Conservation (phyloP, 2,113 vertebrate species). For the Myrmecobius fasciatus region DNA sequence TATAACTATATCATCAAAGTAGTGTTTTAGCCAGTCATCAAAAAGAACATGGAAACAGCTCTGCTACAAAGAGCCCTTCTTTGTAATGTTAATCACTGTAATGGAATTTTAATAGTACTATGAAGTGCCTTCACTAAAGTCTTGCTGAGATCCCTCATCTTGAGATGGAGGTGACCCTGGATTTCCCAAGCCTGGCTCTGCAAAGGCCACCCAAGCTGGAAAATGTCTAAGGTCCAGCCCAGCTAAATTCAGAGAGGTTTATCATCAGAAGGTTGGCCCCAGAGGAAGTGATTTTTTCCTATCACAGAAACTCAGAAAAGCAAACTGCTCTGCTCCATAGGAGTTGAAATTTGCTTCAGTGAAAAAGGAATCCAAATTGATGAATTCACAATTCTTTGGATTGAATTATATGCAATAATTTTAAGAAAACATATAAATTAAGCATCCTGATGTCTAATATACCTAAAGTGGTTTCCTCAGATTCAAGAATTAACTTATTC, state of each 20-base stretch:
- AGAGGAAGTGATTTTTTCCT: neutral
- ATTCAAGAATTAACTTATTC: neutral
- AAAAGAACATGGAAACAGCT: neutral
- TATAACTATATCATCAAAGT: neutral
- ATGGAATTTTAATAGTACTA: conserved; percentile 2
- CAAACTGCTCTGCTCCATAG: neutral
- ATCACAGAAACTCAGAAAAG: neutral
- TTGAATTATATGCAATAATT: neutral
- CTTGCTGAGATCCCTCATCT: neutral
- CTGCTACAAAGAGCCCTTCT: neutral
- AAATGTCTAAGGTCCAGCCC: neutral
- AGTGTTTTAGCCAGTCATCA: neutral
- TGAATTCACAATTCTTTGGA: neutral
- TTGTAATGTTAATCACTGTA: neutral
- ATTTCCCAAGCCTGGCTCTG: neutral
- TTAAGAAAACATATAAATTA: neutral
- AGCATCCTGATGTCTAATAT: neutral
- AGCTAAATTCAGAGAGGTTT: neutral
- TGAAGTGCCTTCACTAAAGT: neutral
- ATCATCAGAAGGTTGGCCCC: neutral
- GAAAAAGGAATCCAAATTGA: neutral
- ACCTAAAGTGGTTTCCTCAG: neutral
- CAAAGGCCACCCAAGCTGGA: neutral
- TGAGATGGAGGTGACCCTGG: neutral
- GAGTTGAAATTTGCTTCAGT: neutral